A percentile compares a stretch with the other conserved stretches of the same genome.
These are phyloP conservation scores for Bembecia ichneumoniformis DNA, from an alignment of 2,888 invertebrate genomes.

Conservation along the genomic window DNA sequence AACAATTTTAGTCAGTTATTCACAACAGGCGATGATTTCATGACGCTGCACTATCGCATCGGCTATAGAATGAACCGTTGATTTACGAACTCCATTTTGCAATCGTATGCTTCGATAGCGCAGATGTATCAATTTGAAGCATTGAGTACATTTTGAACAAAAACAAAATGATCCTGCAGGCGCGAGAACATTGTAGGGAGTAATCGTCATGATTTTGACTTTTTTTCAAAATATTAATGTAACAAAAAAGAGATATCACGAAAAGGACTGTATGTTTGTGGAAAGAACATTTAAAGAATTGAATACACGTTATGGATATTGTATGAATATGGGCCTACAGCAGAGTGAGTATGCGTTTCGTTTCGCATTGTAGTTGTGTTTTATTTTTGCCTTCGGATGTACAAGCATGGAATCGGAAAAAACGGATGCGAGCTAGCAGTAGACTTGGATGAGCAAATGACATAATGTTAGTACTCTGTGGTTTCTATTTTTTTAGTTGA, in stretches of 20 bases:
- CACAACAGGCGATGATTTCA: slow-evolving; percentile 20
- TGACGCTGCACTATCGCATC: slow-evolving; percentile 24
- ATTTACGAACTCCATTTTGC: slow-evolving; percentile 23
- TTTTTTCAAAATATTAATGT: too few relatives aligned
- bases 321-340: too few relatives aligned
- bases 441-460: too few relatives aligned
- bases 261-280: too few relatives aligned
- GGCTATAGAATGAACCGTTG: slow-evolving; percentile 27
- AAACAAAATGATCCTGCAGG: not conserved
- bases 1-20: slow-evolving; percentile 4
- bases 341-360: not conserved
- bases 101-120: not conserved
- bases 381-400: not conserved
- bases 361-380: not conserved
- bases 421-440: too few relatives aligned
- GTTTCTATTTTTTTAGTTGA: too few relatives aligned
- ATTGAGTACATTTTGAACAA: not conserved
- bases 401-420: not conserved
- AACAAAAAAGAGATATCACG: too few relatives aligned
- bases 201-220: too few relatives aligned
- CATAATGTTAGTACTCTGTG: too few relatives aligned
- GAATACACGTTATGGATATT: too few relatives aligned
- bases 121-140: not conserved
- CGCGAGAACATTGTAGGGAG: too few relatives aligned
- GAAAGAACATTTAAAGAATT: too few relatives aligned